Percentiles rank a stretch among this genome's conserved stretches.
These are phyloP conservation scores for Cladorhizidae sp. DNA, from an alignment of 37 sponge, comb jelly and placozoan species.

Conservation along the genomic window DNA sequence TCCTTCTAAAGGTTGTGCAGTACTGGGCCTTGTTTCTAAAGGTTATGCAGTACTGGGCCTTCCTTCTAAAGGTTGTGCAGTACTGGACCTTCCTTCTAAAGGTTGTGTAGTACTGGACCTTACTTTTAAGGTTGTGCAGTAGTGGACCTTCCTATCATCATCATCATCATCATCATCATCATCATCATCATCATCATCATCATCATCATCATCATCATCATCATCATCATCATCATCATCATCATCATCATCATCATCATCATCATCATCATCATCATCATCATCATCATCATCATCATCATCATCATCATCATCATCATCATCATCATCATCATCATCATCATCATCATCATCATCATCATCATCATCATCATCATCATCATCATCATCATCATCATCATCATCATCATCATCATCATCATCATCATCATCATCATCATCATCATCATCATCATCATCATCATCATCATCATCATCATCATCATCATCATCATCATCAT, in stretches of 20 bases:
- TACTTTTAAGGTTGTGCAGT: too few species aligned
- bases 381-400: neutral
- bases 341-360: neutral
- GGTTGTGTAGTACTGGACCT: too few species aligned
- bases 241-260: neutral
- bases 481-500: neutral
- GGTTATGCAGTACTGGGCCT: too few species aligned
- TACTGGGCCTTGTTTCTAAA: too few species aligned
- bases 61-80: too few species aligned
- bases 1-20: too few species aligned
- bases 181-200: slow-evolving; percentile 2
- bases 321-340: slow-evolving; percentile 2
- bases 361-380: neutral
- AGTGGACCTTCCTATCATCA: too few species aligned
- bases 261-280: neutral
- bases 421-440: neutral
- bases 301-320: slow-evolving; percentile 4
- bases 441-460: neutral
- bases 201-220: neutral
- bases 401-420: neutral
- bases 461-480: slow-evolving; percentile 4
- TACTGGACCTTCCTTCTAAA: too few species aligned
- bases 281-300: neutral
- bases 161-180: too few species aligned
- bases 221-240: neutral